Evolutionary conservation across 2,797 vertebrate species (phyloP).

Genomic region (Taenioides sp.): DNA sequence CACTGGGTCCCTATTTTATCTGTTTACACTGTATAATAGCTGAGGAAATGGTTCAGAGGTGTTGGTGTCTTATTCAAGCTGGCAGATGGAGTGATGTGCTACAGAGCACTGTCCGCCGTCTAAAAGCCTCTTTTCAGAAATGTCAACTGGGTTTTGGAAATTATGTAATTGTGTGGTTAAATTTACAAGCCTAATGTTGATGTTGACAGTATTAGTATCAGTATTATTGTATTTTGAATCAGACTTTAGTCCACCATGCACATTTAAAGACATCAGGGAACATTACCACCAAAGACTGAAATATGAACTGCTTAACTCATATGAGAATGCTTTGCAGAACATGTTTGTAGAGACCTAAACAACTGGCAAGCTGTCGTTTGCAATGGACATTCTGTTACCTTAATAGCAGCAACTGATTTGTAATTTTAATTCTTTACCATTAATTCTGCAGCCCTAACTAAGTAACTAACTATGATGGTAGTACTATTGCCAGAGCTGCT

Average conservation of each 20-base stretch:
- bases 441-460: neutral
- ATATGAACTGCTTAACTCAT: neutral
- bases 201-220: neutral
- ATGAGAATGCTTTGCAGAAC: too few relatives aligned
- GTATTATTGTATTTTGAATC: too few relatives aligned
- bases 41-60: neutral
- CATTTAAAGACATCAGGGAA: neutral
- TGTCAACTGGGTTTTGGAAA: slow-evolving; percentile 1
- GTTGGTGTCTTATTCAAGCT: neutral
- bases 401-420: neutral
- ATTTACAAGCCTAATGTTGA: neutral
- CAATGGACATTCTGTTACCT: neutral
- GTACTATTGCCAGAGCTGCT: neutral
- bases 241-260: neutral
- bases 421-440: neutral
- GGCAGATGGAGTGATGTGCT: neutral
- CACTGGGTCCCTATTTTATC: neutral
- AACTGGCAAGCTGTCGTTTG: too few relatives aligned
- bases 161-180: neutral
- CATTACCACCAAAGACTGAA: too few relatives aligned
- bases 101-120: neutral
- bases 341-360: too few relatives aligned
- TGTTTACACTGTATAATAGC: neutral
- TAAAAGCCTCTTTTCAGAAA: neutral
- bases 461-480: neutral